phyloP scores from a whole-genome alignment of 2,888 invertebrate species.

The Stenolophus ochropezus region DNA sequence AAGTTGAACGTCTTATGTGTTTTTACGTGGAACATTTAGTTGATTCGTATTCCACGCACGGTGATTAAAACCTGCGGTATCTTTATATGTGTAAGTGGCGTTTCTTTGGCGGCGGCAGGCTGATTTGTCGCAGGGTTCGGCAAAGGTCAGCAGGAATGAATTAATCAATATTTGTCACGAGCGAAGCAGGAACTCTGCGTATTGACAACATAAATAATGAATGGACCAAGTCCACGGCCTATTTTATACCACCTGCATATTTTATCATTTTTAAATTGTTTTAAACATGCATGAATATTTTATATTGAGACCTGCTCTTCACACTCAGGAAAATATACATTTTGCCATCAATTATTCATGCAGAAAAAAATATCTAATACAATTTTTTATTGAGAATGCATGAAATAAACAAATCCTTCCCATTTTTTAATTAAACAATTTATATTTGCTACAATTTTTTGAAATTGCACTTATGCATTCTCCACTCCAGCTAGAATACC shows the following conservation, averaged over 20 bases:
- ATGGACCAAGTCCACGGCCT: conserved; percentile 1
- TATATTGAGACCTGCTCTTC: too few species aligned
- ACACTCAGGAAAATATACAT: too few species aligned
- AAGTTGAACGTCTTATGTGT: background rate
- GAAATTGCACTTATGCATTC: too few species aligned
- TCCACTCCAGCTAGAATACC: too few species aligned
- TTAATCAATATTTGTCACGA: conserved; percentile 59
- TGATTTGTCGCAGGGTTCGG: conserved; percentile 53
- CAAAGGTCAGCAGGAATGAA: conserved; percentile 53
- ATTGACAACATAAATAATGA: conserved; percentile 56
- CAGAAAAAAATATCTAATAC: too few species aligned
- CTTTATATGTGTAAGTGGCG: background rate
- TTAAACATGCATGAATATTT: background rate
- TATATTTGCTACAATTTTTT: background rate
- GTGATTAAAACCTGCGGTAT: background rate
- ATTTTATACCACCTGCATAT: background rate
- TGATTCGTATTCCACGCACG: background rate
- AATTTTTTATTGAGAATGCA: too few species aligned
- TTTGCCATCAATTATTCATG: too few species aligned
- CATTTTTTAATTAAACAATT: background rate
- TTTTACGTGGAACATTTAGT: background rate
- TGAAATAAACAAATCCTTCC: background rate
- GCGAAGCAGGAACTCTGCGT: conserved; percentile 30
- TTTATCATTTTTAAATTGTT: background rate
- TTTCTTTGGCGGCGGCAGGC: conserved; percentile 2